Evolutionary conservation across 2,113 vertebrate species (phyloP).

Genomic region (Tympanuchus pallidicinctus): DNA sequence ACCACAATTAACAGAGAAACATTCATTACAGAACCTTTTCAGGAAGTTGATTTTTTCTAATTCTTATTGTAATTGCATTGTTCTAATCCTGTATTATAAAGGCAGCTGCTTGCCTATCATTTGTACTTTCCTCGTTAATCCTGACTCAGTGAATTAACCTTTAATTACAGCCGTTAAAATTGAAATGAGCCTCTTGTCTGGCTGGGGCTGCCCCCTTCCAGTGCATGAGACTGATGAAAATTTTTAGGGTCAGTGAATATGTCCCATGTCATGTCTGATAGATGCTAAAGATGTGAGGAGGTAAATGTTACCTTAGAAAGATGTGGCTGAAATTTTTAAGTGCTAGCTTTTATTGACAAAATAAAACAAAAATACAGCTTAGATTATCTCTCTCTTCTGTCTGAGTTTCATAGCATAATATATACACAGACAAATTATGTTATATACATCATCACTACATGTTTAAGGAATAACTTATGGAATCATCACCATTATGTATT

Average conservation of each 20-base stretch:
- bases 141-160: conserved; percentile 98
- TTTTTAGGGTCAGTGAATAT: conserved; percentile 93
- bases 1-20: conserved; percentile 71
- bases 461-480: neutral
- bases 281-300: conserved; percentile 90
- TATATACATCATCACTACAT: neutral
- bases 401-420: neutral
- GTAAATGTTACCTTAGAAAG: conserved; percentile 90
- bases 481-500: neutral
- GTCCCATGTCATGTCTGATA: conserved; percentile 89
- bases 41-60: conserved; percentile 84
- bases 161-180: conserved; percentile 95
- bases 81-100: conserved; percentile 94
- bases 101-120: conserved; percentile 95
- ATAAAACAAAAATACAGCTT: conserved; percentile 37
- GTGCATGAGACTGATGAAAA: conserved; percentile 87
- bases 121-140: conserved; percentile 96
- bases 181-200: conserved; percentile 89
- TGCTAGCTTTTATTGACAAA: conserved; percentile 73
- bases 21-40: conserved; percentile 76
- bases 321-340: conserved; percentile 81
- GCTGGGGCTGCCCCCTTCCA: conserved; percentile 82
- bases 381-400: neutral
- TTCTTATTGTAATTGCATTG: conserved; percentile 91
- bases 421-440: neutral